These are phyloP conservation scores for Notiomystis cincta DNA, from an alignment of 2,113 vertebrate species.

Conservation along the genomic window DNA sequence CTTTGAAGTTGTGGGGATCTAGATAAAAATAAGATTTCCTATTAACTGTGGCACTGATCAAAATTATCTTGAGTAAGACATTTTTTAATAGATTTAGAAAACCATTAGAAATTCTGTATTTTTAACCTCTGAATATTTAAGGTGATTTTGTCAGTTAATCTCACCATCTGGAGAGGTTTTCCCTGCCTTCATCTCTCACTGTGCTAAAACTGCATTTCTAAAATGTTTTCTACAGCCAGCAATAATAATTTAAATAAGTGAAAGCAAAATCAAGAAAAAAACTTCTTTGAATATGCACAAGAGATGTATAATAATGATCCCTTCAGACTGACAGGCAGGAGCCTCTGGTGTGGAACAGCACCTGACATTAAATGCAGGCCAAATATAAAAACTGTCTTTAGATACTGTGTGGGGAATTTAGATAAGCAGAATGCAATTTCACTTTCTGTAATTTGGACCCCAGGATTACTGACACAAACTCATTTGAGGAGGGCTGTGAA, in stretches of 20 bases:
- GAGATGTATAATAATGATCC: neutral
- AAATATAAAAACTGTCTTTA: neutral
- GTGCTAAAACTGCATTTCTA: neutral
- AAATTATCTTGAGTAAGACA: neutral
- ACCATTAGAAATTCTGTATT: neutral
- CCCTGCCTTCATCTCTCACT: neutral
- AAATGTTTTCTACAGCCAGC: neutral
- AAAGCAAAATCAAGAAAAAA: neutral
- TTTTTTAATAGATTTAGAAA: neutral
- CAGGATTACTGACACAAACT: neutral
- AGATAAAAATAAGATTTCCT: neutral
- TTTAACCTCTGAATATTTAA: neutral
- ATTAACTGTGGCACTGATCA: neutral
- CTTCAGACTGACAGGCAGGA: neutral
- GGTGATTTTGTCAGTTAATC: neutral
- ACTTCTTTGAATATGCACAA: neutral
- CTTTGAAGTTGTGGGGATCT: neutral
- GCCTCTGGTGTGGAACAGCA: neutral
- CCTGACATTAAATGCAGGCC: neutral
- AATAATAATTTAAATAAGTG: neutral
- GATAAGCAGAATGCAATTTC: slow-evolving; percentile 20
- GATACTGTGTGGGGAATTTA: neutral
- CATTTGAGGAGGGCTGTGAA: neutral
- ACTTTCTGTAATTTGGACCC: neutral
- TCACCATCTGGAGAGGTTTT: neutral